These are phyloP conservation scores for Leptinotarsa tumamoca DNA, from an alignment of 2,888 invertebrate genomes.

Conservation along the genomic window DNA sequence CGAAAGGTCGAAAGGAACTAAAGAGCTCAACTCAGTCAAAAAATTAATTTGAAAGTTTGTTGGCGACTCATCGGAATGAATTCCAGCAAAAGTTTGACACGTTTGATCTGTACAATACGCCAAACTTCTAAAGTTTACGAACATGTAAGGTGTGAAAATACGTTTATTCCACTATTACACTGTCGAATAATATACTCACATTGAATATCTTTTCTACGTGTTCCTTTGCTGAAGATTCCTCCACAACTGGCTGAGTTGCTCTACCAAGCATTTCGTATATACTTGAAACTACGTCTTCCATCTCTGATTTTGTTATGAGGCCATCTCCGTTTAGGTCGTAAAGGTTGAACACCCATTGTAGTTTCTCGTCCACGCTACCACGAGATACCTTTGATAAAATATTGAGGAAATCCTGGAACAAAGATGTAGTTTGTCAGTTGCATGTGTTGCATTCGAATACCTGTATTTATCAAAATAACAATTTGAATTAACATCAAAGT, in stretches of 20 bases:
- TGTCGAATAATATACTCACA: slow-evolving; percentile 70
- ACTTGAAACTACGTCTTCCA: slow-evolving; percentile 84
- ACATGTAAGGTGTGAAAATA: not conserved
- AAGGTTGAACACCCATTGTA: slow-evolving; percentile 89
- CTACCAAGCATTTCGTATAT: slow-evolving; percentile 90
- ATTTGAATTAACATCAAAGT: too few species aligned
- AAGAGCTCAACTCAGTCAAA: too few species aligned
- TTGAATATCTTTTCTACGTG: slow-evolving; percentile 90
- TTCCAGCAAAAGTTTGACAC: too few species aligned
- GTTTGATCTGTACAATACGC: too few species aligned
- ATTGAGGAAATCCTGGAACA: slow-evolving; percentile 82
- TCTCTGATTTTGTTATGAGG: slow-evolving; percentile 84
- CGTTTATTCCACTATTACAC: not conserved
- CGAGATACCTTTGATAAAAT: slow-evolving; percentile 87
- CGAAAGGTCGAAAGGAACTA: too few species aligned
- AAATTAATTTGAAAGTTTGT: too few species aligned
- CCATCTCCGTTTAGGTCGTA: slow-evolving; percentile 92
- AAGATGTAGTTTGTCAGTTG: slow-evolving; percentile 13
- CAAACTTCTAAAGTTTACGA: too few species aligned
- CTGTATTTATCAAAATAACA: too few species aligned
- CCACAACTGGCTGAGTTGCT: slow-evolving; percentile 80
- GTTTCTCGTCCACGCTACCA: slow-evolving; percentile 85
- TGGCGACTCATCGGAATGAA: too few species aligned
- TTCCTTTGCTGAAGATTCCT: slow-evolving; percentile 80
- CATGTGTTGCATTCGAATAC: too few species aligned